Evolutionary conservation across 2,888 invertebrate genomes (phyloP), one percentile per base, ranked within the genome.

Genomic region (Anodontia alba): DNA sequence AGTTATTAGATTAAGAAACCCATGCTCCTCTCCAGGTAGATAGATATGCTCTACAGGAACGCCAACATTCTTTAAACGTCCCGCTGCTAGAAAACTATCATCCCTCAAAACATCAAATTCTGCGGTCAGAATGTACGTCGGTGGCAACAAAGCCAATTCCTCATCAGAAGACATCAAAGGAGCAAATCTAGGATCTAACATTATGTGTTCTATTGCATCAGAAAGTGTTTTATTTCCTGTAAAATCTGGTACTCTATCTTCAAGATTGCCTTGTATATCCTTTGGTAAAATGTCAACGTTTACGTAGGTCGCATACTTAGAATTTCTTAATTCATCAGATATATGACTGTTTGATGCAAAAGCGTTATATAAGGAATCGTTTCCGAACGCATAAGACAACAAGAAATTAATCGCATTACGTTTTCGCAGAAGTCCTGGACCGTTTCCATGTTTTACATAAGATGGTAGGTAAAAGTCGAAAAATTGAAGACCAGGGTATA

Each of bases 391-490:
- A 69, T 89, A 88, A 12, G 71, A 29, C 29, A 88, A 67, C 88
- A 85, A 87, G 67, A 82, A 88, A 5, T 43, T 29, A 5, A 85
- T 67, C 76, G 90, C 83, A 1, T 66, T 46, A 8, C 84, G 62
- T 69, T 83, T 84, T n/a, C 76, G 80, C 0, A 85, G 36, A 23
- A 79, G 49, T 5, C 84, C 78, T 26, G 87, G 83, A n/a, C 85
- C 80, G 12, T 75, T 33, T 2, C 69, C 75, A 54, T 83, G 78
- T 49, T 80, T 78, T 12, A 80, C 31, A 80, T 92, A 89, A 7
- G 87, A 86, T 2, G 91, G 90, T 23, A 91, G 84, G 73, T 90
- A 88, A 78, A 94, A 92, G 78, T 93, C 92, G 80, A 94, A 90
- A 20, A 91, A 86, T 68, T 89, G 89, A 0, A 89, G 76, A 3